Evolutionary conservation across 2,888 invertebrate genomes (phyloP).

Genomic region (Neoascia interrupta): DNA sequence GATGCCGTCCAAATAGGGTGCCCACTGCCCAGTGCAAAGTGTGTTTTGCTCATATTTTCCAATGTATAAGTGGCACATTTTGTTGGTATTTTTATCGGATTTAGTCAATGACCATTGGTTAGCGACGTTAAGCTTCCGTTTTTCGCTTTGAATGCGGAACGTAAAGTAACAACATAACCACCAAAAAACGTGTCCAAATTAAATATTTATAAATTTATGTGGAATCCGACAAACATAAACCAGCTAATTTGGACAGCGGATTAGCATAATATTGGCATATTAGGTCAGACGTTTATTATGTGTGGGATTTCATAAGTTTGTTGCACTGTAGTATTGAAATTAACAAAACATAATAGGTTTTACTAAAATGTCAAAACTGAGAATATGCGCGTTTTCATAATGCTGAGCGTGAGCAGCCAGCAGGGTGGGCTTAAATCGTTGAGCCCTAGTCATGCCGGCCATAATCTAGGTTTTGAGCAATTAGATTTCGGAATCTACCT

Average conservation of each 20-base stretch:
- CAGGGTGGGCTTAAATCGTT: no score
- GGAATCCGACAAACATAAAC: slow-evolving; percentile 3
- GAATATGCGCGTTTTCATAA: no score
- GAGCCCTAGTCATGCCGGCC: no score
- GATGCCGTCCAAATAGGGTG: slow-evolving; percentile 28
- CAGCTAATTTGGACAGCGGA: background rate
- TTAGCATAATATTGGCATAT: slow-evolving; percentile 13
- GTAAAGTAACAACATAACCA: background rate
- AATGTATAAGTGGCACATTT: background rate
- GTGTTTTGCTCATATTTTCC: no score
- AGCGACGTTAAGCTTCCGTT: slow-evolving; percentile 10
- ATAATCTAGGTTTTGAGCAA: no score
- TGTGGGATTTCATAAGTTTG: no score
- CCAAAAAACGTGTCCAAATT: background rate
- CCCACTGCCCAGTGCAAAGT: background rate
- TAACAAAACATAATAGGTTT: no score
- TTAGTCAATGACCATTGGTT: background rate
- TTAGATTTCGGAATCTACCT: no score
- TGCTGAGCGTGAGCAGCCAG: no score
- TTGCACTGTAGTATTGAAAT: no score
- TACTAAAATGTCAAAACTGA: no score
- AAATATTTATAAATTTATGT: slow-evolving; percentile 24
- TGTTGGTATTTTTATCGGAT: background rate
- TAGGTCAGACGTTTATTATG: no score
- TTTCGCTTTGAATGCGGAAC: background rate